These are phyloP conservation scores for Drosophila repleta DNA, from an alignment of 1,140 invertebrate species.

Conservation along the genomic window DNA sequence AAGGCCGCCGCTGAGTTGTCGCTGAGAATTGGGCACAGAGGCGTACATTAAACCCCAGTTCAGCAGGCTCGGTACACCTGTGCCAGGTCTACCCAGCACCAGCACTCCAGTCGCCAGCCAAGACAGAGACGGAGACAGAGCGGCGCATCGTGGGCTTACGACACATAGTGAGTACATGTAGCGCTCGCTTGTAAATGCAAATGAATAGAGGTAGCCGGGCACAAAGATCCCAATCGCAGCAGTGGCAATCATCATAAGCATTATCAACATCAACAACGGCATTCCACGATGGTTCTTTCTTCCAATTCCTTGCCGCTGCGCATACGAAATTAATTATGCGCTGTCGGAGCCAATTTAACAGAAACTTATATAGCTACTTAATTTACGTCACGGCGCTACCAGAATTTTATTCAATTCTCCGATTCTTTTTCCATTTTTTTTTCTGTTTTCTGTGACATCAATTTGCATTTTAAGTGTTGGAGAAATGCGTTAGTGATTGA, in stretches of 20 bases:
- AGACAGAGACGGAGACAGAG: slow-evolving; percentile 27
- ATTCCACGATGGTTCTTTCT: slow-evolving; percentile 67
- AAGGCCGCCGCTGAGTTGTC: slow-evolving; percentile 58
- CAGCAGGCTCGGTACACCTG: slow-evolving; percentile 9
- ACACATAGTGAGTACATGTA: background rate
- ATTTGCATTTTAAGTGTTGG: slow-evolving; percentile 74
- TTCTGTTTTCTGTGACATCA: slow-evolving; percentile 44
- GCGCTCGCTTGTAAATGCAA: slow-evolving; percentile 55
- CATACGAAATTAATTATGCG: slow-evolving; percentile 80
- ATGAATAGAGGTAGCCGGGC: slow-evolving; percentile 46
- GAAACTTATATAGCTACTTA: slow-evolving; percentile 81
- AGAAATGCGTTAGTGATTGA: slow-evolving; percentile 77
- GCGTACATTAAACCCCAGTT: slow-evolving; percentile 64
- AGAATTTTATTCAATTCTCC: slow-evolving; percentile 49
- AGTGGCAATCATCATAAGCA: slow-evolving; percentile 59
- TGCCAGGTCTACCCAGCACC: slow-evolving; percentile 6
- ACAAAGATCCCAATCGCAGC: slow-evolving; percentile 62
- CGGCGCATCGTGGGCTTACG: slow-evolving; percentile 29
- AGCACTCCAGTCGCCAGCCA: background rate
- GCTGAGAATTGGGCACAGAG: slow-evolving; percentile 69
- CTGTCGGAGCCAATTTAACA: slow-evolving; percentile 77
- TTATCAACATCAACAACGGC: slow-evolving; percentile 68
- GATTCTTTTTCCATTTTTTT: slow-evolving; percentile 10
- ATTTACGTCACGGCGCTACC: slow-evolving; percentile 80
- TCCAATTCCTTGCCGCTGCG: slow-evolving; percentile 59